Conservation (phyloP, 2,113 vertebrate genomes). For the Tringa solitaria region DNA sequence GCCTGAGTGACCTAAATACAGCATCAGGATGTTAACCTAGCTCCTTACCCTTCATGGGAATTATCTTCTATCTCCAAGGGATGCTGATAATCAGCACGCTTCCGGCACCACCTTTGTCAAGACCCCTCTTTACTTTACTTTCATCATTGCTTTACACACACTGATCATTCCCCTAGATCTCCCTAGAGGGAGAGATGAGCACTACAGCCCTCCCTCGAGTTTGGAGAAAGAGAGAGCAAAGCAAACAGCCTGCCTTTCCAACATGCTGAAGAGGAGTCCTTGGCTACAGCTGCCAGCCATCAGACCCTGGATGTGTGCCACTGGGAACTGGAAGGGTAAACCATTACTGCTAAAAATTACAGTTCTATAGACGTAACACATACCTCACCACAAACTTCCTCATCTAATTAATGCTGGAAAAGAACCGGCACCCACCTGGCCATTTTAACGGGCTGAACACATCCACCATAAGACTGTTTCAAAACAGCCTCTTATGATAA, state of each 20-base stretch:
- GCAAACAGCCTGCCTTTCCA: not conserved
- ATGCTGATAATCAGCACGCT: not conserved
- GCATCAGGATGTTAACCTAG: not conserved
- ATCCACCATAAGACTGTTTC: not conserved
- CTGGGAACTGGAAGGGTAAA: constrained; percentile 9
- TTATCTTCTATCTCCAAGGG: not conserved
- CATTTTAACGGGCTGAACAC: not conserved
- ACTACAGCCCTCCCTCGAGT: not conserved
- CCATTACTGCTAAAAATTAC: not conserved
- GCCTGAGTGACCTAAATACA: not conserved
- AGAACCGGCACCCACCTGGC: not conserved
- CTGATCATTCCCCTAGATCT: not conserved
- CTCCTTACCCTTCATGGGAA: not conserved
- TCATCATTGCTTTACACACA: not conserved
- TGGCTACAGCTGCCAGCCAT: not conserved
- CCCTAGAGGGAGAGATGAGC: not conserved
- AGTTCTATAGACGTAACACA: not conserved
- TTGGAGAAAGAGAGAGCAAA: not conserved
- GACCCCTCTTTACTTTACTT: not conserved
- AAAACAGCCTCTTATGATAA: not conserved
- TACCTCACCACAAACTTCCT: not conserved
- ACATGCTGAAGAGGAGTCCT: not conserved
- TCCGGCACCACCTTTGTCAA: not conserved
- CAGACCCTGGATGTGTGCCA: not conserved
- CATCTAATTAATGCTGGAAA: not conserved